Conservation (phyloP, 2,888 invertebrate species). For the Ectemnius lituratus region DNA sequence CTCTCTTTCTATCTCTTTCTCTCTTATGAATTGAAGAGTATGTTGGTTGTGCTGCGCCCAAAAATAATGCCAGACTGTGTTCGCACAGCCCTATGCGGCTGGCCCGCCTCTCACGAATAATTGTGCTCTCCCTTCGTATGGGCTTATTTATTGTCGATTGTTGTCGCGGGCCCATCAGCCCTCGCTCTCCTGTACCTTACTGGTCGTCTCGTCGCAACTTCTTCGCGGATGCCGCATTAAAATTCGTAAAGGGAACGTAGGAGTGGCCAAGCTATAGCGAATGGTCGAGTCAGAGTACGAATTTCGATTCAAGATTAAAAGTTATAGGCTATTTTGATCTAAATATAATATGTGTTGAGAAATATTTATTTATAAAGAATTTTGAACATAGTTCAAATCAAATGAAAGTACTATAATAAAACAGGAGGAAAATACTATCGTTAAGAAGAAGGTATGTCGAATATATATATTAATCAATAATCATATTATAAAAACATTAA, state of each 20-base stretch:
- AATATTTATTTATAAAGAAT: too few species aligned
- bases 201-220: constrained; percentile 23
- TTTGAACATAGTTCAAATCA: too few species aligned
- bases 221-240: constrained; percentile 33
- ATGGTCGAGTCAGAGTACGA: too few species aligned
- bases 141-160: constrained; percentile 53
- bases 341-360: too few species aligned
- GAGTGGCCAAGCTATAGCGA: constrained; percentile 25
- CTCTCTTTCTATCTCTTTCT: too few species aligned
- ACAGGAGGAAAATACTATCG: too few species aligned
- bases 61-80: constrained; percentile 19
- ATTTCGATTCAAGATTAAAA: too few species aligned
- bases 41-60: neutral
- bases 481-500: too few species aligned
- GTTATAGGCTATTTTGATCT: too few species aligned
- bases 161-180: constrained; percentile 43
- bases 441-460: too few species aligned
- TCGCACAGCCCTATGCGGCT: constrained; percentile 20
- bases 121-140: constrained; percentile 22
- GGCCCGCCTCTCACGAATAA: constrained; percentile 40
- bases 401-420: too few species aligned
- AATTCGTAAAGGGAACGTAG: constrained; percentile 38
- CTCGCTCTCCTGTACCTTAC: neutral
- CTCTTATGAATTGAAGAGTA: neutral
- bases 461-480: too few species aligned